Evolutionary conservation across 2,888 invertebrate genomes (phyloP), one percentile per base, ranked within the genome.

Genomic region (Odontomyia ornata): DNA sequence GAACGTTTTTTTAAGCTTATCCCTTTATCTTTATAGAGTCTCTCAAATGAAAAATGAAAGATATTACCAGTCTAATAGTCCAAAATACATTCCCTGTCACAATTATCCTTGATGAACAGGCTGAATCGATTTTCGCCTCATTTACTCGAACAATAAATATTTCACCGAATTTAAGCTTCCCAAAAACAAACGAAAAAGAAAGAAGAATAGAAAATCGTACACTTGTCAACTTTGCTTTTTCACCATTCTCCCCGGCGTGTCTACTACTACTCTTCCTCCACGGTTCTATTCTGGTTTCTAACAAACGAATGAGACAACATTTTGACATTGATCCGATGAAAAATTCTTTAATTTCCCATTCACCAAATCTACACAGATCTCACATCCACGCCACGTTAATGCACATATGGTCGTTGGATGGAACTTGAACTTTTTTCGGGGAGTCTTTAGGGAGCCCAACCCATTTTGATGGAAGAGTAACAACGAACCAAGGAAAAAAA

Each of bases 291-390:
- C 25, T 25, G 2, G 21, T 18, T 5, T 4, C 60, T 13, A 25
- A 21, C 18, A 4, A 23, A 67, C 23, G 67, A 67, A 67, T 67
- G 43, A 36, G 67, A 67, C 36, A 43, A 67, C 67, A 27, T 23
- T 67, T 27, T 67, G 71, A 71, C 71, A 71, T 71, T 71, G 71
- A 71, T 71, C 71, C 71, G 52, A 47, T 71, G 71, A 71, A 71
- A 71, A 71, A 71, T 71, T 71, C 36, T 71, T 36, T 71, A 67
- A 67, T 46, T 67, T 67, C 71, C n/a, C 25, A 71, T 71, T 52
- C 36, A n/a, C 28, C 28, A n/a, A 4, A 23, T n/a, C 3, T 30
- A 27, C 65, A 28, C 30, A 65, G 15, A 25, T 23, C 21, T 13
- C 7, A 23, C 27, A 60, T 18, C 27, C 25, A 21, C 15, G 15